phyloP scores from a whole-genome alignment of 2,113 vertebrate species.

The Shinisaurus crocodilurus region DNA sequence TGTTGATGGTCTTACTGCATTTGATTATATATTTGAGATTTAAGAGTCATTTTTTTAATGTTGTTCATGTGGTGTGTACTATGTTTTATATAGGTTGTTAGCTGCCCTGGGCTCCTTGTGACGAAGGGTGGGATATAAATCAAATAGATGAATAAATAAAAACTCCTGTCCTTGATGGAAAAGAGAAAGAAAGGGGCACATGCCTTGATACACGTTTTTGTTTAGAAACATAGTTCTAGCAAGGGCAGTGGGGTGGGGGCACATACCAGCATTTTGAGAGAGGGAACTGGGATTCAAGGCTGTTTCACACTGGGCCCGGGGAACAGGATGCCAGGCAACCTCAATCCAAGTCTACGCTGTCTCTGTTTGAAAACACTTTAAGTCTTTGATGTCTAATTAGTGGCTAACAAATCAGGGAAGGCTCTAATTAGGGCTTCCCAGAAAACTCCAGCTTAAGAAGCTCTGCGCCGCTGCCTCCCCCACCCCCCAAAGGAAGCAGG shows the following conservation, averaged over 20 bases:
- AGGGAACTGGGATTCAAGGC: not conserved
- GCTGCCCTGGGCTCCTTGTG: no score
- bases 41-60: no score
- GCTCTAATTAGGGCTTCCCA: slow-evolving; percentile 66
- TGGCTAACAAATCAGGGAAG: slow-evolving; percentile 55
- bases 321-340: not conserved
- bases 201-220: not conserved
- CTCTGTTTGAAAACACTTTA: slow-evolving; percentile 43
- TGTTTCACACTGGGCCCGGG: not conserved
- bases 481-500: slow-evolving; percentile 45
- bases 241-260: not conserved
- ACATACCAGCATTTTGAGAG: not conserved
- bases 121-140: no score
- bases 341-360: not conserved
- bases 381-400: slow-evolving; percentile 62
- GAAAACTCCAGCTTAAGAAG: slow-evolving; percentile 62
- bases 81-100: no score
- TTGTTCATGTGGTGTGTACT: no score
- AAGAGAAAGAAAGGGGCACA: not conserved
- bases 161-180: not conserved
- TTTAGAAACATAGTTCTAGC: not conserved
- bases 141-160: no score
- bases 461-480: slow-evolving; percentile 33
- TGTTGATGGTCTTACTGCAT: no score
- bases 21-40: no score